Percentiles rank a stretch among this genome's conserved stretches.
Evolutionary conservation across 1,140 invertebrate genomes (phyloP).

Genomic region (Panagrolaimus sp.): DNA sequence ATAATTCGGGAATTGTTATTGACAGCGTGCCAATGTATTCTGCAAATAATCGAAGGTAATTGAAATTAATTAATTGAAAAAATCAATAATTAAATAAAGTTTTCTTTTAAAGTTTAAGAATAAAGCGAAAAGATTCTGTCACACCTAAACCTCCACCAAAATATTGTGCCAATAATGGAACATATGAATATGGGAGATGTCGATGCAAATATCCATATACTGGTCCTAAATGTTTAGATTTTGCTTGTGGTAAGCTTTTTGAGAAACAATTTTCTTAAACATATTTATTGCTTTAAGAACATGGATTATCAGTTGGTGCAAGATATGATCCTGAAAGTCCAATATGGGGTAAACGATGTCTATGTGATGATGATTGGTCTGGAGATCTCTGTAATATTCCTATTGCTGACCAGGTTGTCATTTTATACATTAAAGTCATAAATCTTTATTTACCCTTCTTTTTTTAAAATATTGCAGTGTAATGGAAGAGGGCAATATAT

Average conservation of each 20-base stretch:
- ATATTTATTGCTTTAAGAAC: neutral
- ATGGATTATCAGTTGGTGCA: constrained; percentile 22
- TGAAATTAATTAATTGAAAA: too few relatives aligned
- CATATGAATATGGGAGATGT: constrained; percentile 4
- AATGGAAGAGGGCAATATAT: constrained; percentile 39
- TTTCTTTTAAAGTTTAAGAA: too few relatives aligned
- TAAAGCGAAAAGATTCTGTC: too few relatives aligned
- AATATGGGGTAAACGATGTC: constrained; percentile 29
- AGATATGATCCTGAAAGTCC: constrained; percentile 21
- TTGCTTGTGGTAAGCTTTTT: constrained; percentile 11
- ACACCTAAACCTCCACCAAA: too few relatives aligned
- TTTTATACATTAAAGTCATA: neutral
- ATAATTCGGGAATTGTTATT: too few relatives aligned
- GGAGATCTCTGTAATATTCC: constrained; percentile 28
- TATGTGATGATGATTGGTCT: constrained; percentile 24
- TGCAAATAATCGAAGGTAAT: too few relatives aligned
- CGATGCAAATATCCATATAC: constrained; percentile 5
- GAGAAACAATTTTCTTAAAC: neutral
- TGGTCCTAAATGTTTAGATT: neutral
- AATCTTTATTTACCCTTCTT: constrained; percentile 9
- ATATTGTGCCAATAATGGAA: neutral
- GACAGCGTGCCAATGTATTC: too few relatives aligned
- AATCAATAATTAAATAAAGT: too few relatives aligned
- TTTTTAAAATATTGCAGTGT: constrained; percentile 23
- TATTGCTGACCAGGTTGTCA: constrained; percentile 20